Base-by-base conservation (phyloP, 2,888 invertebrate species). In the Poecilus cupreus region DNA sequence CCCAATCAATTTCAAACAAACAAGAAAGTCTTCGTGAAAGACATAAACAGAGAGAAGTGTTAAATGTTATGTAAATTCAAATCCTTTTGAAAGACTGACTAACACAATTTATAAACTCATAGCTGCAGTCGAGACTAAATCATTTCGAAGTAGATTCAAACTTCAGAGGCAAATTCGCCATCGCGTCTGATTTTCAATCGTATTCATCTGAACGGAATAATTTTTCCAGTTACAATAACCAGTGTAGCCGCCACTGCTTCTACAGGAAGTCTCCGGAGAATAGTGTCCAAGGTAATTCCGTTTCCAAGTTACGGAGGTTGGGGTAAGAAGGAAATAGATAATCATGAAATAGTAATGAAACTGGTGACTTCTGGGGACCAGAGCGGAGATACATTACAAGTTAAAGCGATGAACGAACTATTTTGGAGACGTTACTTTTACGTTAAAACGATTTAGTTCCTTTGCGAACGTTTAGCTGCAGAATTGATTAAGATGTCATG, bases 111-210 rank as follows among this genome's bases (percentile, higher is more conserved):
- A 49, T 16, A 49, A 11, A 49, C n/a, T n/a, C n/a, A n/a, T n/a
- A n/a, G n/a, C n/a, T n/a, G n/a, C n/a, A n/a, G n/a, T n/a, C n/a
- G n/a, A n/a, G n/a, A n/a, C n/a, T n/a, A n/a, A n/a, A n/a, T n/a
- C n/a, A n/a, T n/a, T n/a, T n/a, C n/a, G n/a, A n/a, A n/a, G n/a
- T n/a, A n/a, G n/a, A n/a, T n/a, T n/a, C n/a, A n/a, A n/a, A n/a
- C n/a, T n/a, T n/a, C n/a, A n/a, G n/a, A n/a, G n/a, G n/a, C n/a
- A n/a, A n/a, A n/a, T n/a, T 74, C 51, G 18, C 8, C 20, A 20
- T 39, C 26, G 51, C 51, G 24, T 74, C 74, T 51, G 74, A 74
- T 74, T 74, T 74, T 74, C 74, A 51, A 51, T 74, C 74, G 74
- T 51, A 49, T 49, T 74, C 74, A 74, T 74, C 74, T 74, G 49